Conservation (phyloP, 2,113 vertebrate genomes). For the Trogon surrucura region DNA sequence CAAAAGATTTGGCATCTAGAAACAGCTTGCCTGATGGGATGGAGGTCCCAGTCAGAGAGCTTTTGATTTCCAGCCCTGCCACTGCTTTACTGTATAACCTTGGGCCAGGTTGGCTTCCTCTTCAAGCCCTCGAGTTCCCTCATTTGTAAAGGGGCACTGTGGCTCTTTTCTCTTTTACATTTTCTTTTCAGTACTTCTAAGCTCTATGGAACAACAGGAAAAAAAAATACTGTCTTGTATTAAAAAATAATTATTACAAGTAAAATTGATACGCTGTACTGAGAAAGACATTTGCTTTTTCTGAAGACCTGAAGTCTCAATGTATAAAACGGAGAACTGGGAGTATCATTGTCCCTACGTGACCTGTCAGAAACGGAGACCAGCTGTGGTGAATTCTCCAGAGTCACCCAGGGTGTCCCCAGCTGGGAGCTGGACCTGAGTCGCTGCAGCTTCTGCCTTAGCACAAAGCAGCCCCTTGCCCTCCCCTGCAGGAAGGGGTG, state of each 20-base stretch:
- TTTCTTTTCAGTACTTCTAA: background rate
- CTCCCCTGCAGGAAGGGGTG: background rate
- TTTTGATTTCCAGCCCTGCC: background rate
- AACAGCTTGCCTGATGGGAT: background rate
- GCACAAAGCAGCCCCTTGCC: background rate
- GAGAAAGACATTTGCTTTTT: background rate
- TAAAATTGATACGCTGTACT: background rate
- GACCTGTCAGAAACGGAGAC: background rate
- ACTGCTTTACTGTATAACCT: background rate
- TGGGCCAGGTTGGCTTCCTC: background rate
- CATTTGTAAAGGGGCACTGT: background rate
- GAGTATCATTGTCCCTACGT: constrained; percentile 24
- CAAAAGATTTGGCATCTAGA: background rate
- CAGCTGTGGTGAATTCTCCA: constrained; percentile 20
- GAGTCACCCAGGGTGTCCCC: constrained; percentile 25
- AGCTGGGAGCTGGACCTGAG: background rate
- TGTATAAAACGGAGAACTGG: background rate
- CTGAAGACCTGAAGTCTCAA: background rate
- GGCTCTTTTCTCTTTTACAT: background rate
- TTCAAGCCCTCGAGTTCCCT: background rate
- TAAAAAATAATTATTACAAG: background rate
- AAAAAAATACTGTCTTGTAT: background rate
- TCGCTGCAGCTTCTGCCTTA: background rate
- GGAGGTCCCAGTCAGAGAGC: background rate
- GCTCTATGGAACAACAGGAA: background rate